Evolutionary conservation across 2,888 invertebrate genomes (phyloP), one percentile per base, ranked within the genome.

Genomic region (Drosophila maculinotata): DNA sequence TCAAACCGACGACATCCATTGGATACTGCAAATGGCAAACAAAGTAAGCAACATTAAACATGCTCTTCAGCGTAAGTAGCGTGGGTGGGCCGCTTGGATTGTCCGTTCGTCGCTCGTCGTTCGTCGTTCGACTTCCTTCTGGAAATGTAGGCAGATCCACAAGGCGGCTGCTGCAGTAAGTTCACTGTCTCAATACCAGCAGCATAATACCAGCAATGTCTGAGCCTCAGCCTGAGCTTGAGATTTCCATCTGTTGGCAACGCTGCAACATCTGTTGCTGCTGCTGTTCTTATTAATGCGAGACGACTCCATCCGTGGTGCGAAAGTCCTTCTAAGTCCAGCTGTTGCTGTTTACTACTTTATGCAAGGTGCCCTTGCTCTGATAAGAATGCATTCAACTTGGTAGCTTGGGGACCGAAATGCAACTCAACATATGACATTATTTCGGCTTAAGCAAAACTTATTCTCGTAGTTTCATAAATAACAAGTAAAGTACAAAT

Each of bases 31-130:
- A 82, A 72, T 66, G 66, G 85, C 83, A 82, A 85, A 76, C 82
- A 72, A 72, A 73, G 76, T 77, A 77, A 79, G 86, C 80, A 87
- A 72, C 86, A 83, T 82, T 76, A 69, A 74, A 79, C 82, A 87
- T 74, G 74, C 75, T 69, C 74, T 79, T 84, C 83, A 58, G 64
- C 54, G 63, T 68, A 82, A 87, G 70, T 66, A 25, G 86, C 83
- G 83, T 84, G 88, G 86, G 83, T 87, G 83, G 82, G 42, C 70
- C n/a, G 2, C 41, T 12, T 26, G 2, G 10, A 31, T 9, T 10
- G 33, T 33, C 31, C 20, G 20, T 12, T 23, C 20, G n/a, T n/a
- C n/a, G n/a, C n/a, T n/a, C n/a, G n/a, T n/a, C n/a, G n/a, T n/a
- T n/a, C n/a, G n/a, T n/a, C n/a, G n/a, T n/a, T n/a, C n/a, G 20